Evolutionary conservation across 2,113 vertebrate genomes (phyloP), one percentile per base, ranked within the genome.

Genomic region (Onychostoma macrolepis): DNA sequence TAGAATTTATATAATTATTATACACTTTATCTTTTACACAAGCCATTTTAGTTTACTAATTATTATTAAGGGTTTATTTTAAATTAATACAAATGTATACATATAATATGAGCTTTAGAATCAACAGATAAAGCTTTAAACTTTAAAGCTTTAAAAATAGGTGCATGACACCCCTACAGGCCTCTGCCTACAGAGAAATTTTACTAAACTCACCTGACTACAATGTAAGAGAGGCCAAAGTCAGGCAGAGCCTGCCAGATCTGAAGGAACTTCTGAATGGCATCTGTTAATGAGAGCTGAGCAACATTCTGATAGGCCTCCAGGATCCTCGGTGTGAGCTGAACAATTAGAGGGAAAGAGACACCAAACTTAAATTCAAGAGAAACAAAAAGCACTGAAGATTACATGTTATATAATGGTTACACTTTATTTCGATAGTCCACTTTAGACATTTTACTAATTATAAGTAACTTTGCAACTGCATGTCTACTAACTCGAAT

Each of bases 221-320:
- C 77, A 26, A 95, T 92, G 80, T 94, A 95, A 13, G 94, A 91
- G 21, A 94, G 26, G 15, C 94, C 94, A 50, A 94, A 95, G 74
- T 93, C 94, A 0, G 94, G 92, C 87, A 96, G 89, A 1, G 93
- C 92, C 85, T 94, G 93, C 94, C 94, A 95, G 19, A 4, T 94
- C 87, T 96, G 95, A 76, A 96, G 94, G 67, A 96, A 96, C 61
- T 91, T 95, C 86, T 94, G 92, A 88, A 94, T 93, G 85, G 95
- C 94, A 9, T 96, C 95, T 0, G 90, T 63, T 38, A 96, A 89
- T 0, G 95, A 93, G 50, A 96, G 93, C 36, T 95, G 95, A 11
- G 95, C 94, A 67, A 96, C 91, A 0, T 96, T 96, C 89, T 96
- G 96, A 75, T 96, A 94, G 65, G 95, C 94, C 83, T 96, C 96